Evolutionary conservation across 1,140 invertebrate species (phyloP).

Genomic region (Philopotamus ludificatus): DNA sequence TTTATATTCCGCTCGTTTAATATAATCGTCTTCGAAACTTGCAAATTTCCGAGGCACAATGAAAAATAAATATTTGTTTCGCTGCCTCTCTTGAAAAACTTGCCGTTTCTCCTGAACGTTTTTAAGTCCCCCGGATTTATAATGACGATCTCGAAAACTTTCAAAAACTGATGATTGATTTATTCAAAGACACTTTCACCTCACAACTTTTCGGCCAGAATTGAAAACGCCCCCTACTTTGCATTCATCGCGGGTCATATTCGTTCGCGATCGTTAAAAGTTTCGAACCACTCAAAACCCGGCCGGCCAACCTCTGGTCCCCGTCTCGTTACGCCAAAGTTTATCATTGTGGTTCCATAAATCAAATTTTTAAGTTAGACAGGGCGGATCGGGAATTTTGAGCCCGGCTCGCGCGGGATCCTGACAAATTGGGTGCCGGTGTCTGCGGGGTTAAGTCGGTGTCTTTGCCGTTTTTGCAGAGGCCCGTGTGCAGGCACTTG

Average conservation of each 20-base stretch:
- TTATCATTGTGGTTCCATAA: background rate
- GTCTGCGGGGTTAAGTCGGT: conserved; percentile 24
- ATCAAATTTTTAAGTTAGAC: conserved; percentile 3
- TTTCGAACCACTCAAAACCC: background rate
- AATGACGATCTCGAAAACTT: too few relatives aligned
- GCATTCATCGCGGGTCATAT: background rate
- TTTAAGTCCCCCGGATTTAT: too few relatives aligned
- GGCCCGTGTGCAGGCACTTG: conserved; percentile 1
- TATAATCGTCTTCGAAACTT: too few relatives aligned
- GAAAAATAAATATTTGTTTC: too few relatives aligned
- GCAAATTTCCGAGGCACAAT: too few relatives aligned
- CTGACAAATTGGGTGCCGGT: conserved; percentile 21
- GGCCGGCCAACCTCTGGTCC: background rate
- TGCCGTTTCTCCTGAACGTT: too few relatives aligned
- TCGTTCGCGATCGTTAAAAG: background rate
- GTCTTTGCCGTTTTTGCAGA: background rate
- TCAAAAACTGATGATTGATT: too few relatives aligned
- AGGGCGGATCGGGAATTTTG: background rate
- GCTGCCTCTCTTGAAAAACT: too few relatives aligned
- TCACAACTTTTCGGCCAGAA: too few relatives aligned
- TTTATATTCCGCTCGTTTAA: too few relatives aligned
- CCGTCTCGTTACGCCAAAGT: background rate
- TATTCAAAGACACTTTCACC: too few relatives aligned
- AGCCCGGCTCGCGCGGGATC: background rate
- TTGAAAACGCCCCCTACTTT: background rate